These are phyloP conservation scores for Sakesphorus luctuosus DNA, from an alignment of 2,113 vertebrate genomes.

Conservation along the genomic window DNA sequence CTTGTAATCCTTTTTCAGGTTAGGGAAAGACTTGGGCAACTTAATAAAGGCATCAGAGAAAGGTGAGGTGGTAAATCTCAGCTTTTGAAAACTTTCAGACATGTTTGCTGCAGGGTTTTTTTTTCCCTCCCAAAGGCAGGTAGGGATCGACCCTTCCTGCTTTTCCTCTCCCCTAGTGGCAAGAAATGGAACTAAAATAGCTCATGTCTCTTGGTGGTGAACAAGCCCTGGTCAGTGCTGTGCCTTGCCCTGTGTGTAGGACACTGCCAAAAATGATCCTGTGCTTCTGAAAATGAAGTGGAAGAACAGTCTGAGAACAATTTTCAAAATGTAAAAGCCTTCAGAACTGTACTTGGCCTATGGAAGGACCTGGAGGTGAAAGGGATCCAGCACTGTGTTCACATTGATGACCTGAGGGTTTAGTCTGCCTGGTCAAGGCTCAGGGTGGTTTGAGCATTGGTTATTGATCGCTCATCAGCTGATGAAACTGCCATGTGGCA, in stretches of 20 bases:
- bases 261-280: not conserved
- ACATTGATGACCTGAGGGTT: not conserved
- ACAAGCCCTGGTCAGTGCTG: not conserved
- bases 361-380: not conserved
- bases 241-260: not conserved
- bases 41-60: not conserved
- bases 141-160: not conserved
- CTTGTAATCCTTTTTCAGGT: not conserved
- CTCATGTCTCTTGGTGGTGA: not conserved
- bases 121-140: not conserved
- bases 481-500: not conserved
- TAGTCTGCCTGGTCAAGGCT: not conserved
- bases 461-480: not conserved
- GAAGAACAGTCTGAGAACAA: not conserved
- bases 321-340: not conserved
- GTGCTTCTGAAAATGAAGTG: not conserved
- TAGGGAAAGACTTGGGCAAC: not conserved
- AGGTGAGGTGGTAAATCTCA: not conserved
- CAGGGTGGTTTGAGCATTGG: not conserved
- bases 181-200: not conserved
- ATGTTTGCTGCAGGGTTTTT: not conserved
- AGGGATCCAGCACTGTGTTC: not conserved
- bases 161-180: not conserved
- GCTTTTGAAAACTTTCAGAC: not conserved
- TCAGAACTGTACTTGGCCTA: not conserved